phyloP scores from a whole-genome alignment of 2,113 vertebrate species.

The Formicarius rufipectus region DNA sequence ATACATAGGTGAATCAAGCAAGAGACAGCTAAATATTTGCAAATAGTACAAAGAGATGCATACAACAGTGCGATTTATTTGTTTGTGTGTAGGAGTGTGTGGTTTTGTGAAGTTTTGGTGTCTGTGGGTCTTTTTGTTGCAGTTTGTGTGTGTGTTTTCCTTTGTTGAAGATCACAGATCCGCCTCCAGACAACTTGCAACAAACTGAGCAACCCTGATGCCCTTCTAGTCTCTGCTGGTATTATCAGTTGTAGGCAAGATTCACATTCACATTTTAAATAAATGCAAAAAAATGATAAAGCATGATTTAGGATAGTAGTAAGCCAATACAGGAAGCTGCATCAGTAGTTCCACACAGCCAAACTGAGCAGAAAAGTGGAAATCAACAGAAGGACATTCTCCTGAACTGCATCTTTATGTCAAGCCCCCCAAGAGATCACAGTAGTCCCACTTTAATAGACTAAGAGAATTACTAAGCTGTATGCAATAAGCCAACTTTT shows the following conservation, averaged over 20 bases:
- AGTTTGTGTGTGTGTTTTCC: too few relatives aligned
- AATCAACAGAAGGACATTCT: not conserved
- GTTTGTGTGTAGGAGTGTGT: not conserved
- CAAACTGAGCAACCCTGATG: not conserved
- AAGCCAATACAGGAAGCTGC: not conserved
- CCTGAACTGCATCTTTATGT: not conserved
- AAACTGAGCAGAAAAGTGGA: not conserved
- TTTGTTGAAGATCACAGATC: not conserved
- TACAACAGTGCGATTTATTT: accelerated
- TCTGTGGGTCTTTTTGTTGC: accelerated
- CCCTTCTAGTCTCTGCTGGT: not conserved
- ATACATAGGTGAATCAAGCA: accelerated
- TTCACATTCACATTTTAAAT: not conserved
- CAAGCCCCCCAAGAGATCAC: not conserved
- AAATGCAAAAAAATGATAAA: not conserved
- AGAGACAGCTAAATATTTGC: not conserved
- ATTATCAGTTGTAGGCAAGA: not conserved
- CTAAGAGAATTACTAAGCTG: not conserved
- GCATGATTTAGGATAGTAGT: not conserved
- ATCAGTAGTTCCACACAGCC: not conserved
- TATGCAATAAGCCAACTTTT: not conserved
- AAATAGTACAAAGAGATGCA: not conserved
- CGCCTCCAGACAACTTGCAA: not conserved
- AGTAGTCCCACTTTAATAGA: not conserved
- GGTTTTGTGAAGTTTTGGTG: not conserved